Conservation (phyloP, 2,113 vertebrate species). For the Perognathus longimembris region DNA sequence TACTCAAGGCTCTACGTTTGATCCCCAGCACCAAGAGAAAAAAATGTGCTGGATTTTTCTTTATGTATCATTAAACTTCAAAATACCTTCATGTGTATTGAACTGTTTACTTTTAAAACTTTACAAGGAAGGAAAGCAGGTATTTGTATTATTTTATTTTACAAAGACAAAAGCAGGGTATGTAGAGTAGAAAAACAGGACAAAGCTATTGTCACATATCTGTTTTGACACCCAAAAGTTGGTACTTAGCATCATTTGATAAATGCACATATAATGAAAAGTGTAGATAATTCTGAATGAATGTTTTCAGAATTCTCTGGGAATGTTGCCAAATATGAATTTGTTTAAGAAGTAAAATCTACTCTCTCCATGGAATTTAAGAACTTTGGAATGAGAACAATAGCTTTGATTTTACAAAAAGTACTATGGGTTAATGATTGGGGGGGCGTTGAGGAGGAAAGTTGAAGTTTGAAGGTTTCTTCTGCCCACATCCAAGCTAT, state of each 20-base stretch:
- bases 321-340: conserved; percentile 27
- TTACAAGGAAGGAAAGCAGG: background rate
- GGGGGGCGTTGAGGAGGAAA: background rate
- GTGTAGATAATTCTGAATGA: conserved; percentile 28
- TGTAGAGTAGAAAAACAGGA: background rate
- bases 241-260: conserved; percentile 34
- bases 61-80: background rate
- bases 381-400: conserved; percentile 34
- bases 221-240: background rate
- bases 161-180: background rate
- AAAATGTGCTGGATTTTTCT: background rate
- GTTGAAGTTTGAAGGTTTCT: conserved; percentile 8
- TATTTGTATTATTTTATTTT: conserved; percentile 48
- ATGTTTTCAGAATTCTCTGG: conserved; percentile 42
- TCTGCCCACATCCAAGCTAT: conserved; percentile 53
- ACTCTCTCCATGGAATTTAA: conserved; percentile 11
- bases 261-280: conserved; percentile 34
- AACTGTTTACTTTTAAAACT: background rate
- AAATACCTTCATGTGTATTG: background rate
- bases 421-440: background rate
- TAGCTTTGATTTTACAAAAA: conserved; percentile 61
- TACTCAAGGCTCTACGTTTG: background rate
- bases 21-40: background rate
- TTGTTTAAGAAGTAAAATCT: conserved; percentile 37
- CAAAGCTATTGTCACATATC: background rate